Conservation (phyloP, 1,140 invertebrate genomes). For the Zaprionus ornatus region DNA sequence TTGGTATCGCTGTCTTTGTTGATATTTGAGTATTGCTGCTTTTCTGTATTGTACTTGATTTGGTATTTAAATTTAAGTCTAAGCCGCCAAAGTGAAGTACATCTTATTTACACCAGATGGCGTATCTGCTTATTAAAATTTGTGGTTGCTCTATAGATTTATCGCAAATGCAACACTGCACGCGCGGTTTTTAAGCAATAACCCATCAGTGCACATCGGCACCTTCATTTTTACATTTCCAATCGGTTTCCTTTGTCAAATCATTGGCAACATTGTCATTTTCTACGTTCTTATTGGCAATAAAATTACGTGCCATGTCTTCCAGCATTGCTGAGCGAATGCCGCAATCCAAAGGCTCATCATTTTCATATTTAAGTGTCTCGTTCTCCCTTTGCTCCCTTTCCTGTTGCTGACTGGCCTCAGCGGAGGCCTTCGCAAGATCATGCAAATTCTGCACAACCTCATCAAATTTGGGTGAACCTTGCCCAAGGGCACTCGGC, state of each 20-base stretch:
- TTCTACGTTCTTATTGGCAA: constrained; percentile 45
- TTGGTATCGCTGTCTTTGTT: constrained; percentile 62
- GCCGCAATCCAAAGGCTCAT: constrained; percentile 70
- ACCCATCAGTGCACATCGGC: constrained; percentile 49
- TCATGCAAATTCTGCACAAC: constrained; percentile 73
- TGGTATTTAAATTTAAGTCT: constrained; percentile 40
- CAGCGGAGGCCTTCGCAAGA: constrained; percentile 67
- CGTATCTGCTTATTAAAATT: constrained; percentile 4
- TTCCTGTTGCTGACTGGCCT: constrained; percentile 58
- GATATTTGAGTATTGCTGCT: constrained; percentile 78
- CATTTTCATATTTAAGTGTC: constrained; percentile 55
- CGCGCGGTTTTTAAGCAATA: neutral
- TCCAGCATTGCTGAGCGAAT: constrained; percentile 59
- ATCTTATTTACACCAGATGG: constrained; percentile 32
- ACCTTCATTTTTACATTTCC: constrained; percentile 66
- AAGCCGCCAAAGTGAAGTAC: constrained; percentile 17
- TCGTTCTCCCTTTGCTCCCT: constrained; percentile 41
- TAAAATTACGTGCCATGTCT: constrained; percentile 64
- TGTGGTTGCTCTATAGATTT: neutral
- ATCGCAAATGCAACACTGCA: constrained; percentile 40
- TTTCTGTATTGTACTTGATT: constrained; percentile 72
- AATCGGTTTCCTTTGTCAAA: constrained; percentile 59
- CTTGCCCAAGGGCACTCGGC: constrained; percentile 46
- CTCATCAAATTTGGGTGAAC: constrained; percentile 60
- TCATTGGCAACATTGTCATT: constrained; percentile 50